Evolutionary conservation across 2,113 vertebrate species (phyloP).

Genomic region (Malurus elegans): DNA sequence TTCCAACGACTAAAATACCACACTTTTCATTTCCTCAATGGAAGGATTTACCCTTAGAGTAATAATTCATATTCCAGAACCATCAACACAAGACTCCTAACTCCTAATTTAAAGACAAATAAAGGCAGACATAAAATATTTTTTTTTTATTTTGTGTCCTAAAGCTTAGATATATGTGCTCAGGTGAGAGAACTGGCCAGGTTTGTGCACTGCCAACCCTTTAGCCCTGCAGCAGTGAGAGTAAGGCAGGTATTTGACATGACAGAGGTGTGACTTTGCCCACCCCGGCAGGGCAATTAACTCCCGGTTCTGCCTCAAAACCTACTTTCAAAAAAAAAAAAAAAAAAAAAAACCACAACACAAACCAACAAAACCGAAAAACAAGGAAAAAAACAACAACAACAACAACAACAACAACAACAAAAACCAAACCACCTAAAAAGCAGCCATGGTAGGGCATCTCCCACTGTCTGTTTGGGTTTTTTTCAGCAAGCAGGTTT

Average conservation of each 20-base stretch:
- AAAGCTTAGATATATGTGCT: background rate
- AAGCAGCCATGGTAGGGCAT: background rate
- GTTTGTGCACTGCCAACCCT: background rate
- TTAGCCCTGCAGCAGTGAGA: background rate
- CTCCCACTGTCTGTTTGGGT: background rate
- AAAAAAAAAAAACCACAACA: too few species aligned
- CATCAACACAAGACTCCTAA: background rate
- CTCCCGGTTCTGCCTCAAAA: background rate
- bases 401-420: background rate
- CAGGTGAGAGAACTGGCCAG: background rate
- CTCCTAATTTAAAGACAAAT: background rate
- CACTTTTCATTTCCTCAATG: background rate
- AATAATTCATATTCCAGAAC: background rate
- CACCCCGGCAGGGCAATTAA: background rate
- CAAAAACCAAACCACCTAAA: accelerated
- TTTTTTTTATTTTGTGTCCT: background rate
- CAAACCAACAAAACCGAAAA: background rate
- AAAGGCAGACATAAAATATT: background rate
- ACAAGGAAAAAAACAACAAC: background rate
- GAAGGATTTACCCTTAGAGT: background rate
- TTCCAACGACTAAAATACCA: background rate
- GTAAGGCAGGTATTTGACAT: background rate
- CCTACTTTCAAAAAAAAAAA: background rate
- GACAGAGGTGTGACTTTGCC: background rate
- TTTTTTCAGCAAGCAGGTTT: background rate